Percentiles rank a stretch among this genome's conserved stretches.
phyloP scores from a whole-genome alignment of 1,140 invertebrate species.

The Xylocopa sonorina region DNA sequence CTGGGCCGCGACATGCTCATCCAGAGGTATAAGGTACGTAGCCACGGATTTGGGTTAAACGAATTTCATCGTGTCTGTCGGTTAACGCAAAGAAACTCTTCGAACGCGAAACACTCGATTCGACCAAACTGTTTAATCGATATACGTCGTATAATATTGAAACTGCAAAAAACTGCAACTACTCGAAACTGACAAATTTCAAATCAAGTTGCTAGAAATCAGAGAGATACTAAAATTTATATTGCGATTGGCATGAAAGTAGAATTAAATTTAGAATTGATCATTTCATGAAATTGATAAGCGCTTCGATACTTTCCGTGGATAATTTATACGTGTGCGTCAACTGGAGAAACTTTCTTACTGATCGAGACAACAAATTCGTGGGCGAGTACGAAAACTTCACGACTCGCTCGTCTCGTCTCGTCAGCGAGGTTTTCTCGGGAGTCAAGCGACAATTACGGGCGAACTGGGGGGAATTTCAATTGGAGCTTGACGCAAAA shows the following conservation, averaged over 20 bases:
- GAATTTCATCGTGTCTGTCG: neutral
- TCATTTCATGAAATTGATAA: too few species aligned
- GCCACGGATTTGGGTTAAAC: neutral
- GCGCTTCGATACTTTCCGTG: too few species aligned
- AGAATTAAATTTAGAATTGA: too few species aligned
- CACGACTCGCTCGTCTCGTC: constrained; percentile 27
- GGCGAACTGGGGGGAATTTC: constrained; percentile 58
- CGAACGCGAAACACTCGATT: neutral
- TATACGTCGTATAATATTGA: too few species aligned
- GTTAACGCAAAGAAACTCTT: neutral
- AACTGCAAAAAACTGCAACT: too few species aligned
- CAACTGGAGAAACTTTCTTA: neutral
- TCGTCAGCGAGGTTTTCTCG: constrained; percentile 42
- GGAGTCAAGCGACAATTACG: constrained; percentile 64
- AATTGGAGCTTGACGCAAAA: constrained; percentile 57
- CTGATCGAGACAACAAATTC: constrained; percentile 34
- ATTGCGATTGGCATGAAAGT: too few species aligned
- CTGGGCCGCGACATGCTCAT: constrained; percentile 94
- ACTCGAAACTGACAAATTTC: too few species aligned
- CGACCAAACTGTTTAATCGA: too few species aligned
- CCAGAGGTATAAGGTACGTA: constrained; percentile 93
- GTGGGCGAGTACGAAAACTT: constrained; percentile 16
- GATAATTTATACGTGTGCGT: too few species aligned
- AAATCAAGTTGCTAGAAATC: too few species aligned
- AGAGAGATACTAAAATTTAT: too few species aligned